Percentiles rank a stretch among this genome's conserved stretches.
Evolutionary conservation across 1,140 invertebrate genomes (phyloP).

Genomic region (Macrobrachium nipponense): DNA sequence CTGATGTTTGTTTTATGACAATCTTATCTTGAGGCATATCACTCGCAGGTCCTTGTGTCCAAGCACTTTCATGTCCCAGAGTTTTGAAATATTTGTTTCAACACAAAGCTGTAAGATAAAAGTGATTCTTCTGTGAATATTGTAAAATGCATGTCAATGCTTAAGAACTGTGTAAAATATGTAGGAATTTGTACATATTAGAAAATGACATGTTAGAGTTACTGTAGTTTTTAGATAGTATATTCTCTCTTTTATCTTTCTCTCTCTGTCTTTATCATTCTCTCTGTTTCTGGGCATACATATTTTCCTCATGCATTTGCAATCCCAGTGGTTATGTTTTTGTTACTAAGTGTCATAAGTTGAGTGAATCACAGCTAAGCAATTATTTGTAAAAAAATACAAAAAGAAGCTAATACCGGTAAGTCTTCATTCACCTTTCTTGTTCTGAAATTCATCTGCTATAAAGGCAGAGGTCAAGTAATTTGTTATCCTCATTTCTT

Average conservation of each 20-base stretch:
- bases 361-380: slow-evolving; percentile 14
- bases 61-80: slow-evolving; percentile 39
- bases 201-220: slow-evolving; percentile 46
- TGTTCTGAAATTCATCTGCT: slow-evolving; percentile 32
- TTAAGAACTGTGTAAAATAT: slow-evolving; percentile 58
- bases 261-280: slow-evolving; percentile 12
- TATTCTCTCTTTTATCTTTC: slow-evolving; percentile 39
- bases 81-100: slow-evolving; percentile 43
- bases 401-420: slow-evolving; percentile 15
- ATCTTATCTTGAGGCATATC: slow-evolving; percentile 60
- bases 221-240: slow-evolving; percentile 43
- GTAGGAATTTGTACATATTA: slow-evolving; percentile 58
- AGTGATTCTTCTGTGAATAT: slow-evolving; percentile 52
- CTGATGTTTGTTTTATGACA: slow-evolving; percentile 25
- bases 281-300: slow-evolving; percentile 52
- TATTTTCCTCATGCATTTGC: slow-evolving; percentile 50
- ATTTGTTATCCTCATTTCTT: slow-evolving; percentile 54
- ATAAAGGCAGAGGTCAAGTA: slow-evolving; percentile 43
- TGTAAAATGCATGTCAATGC: slow-evolving; percentile 61
- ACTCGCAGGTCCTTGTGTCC: slow-evolving; percentile 49
- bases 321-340: slow-evolving; percentile 52
- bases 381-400: slow-evolving; percentile 37
- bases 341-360: background rate
- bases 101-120: slow-evolving; percentile 57
- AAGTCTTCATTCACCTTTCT: slow-evolving; percentile 50